Evolutionary conservation across 1,140 invertebrate species (phyloP).

Genomic region (Drosophila subpulchrella): DNA sequence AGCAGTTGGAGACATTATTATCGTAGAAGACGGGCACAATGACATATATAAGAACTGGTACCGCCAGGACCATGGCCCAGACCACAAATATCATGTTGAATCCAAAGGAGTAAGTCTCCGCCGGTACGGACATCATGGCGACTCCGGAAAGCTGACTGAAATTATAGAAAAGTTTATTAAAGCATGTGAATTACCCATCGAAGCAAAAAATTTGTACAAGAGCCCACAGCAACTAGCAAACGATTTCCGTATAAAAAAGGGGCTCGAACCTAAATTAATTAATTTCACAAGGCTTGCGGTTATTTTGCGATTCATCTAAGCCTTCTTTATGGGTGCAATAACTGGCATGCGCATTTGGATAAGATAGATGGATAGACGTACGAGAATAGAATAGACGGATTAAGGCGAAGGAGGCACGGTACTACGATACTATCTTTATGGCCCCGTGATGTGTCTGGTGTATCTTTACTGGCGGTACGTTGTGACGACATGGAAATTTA

Average conservation of each 20-base stretch:
- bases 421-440: constrained; percentile 14
- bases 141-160: constrained; percentile 92
- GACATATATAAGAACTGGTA: constrained; percentile 88
- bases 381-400: constrained; percentile 15
- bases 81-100: constrained; percentile 88
- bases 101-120: constrained; percentile 92
- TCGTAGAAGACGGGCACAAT: constrained; percentile 94
- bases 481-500: constrained; percentile 33
- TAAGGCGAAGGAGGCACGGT: constrained; percentile 7
- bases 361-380: constrained; percentile 28
- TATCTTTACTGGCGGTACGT: not conserved
- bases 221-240: not conserved
- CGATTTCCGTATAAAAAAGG: constrained; percentile 25
- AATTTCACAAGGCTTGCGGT: constrained; percentile 23
- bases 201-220: not conserved
- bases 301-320: constrained; percentile 23
- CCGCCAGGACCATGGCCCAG: constrained; percentile 88
- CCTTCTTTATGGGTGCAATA: constrained; percentile 16
- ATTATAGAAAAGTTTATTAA: not conserved
- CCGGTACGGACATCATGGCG: constrained; percentile 91
- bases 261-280: constrained; percentile 25
- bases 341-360: constrained; percentile 26
- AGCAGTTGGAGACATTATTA: constrained; percentile 92
- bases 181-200: not conserved
- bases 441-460: constrained; percentile 1